phyloP scores from a whole-genome alignment of 2,888 invertebrate species.

The Polyommatus icarus region DNA sequence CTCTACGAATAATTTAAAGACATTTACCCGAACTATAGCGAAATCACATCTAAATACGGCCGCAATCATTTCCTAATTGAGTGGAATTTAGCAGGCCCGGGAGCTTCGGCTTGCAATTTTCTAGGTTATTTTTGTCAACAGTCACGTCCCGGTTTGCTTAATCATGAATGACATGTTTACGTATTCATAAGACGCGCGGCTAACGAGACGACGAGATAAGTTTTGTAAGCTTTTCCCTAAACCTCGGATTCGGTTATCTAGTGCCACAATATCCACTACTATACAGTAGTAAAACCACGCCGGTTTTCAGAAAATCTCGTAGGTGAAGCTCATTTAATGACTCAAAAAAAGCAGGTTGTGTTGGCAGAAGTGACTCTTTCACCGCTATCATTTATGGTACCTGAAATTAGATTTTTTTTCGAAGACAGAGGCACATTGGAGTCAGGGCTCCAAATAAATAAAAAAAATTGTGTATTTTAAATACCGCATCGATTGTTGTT shows the following conservation, averaged over 20 bases:
- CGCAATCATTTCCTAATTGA: constrained; percentile 18
- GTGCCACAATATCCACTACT: constrained; percentile 45
- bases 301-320: too few species aligned
- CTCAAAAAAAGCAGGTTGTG: too few species aligned
- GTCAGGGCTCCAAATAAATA: too few species aligned
- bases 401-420: too few species aligned
- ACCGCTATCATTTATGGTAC: too few species aligned
- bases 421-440: too few species aligned
- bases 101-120: constrained; percentile 36
- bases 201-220: constrained; percentile 77
- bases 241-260: constrained; percentile 70
- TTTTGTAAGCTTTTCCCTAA: constrained; percentile 71
- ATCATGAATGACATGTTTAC: constrained; percentile 75
- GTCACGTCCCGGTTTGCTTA: constrained; percentile 68
- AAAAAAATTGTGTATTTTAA: too few species aligned
- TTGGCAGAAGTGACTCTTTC: too few species aligned
- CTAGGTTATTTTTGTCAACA: constrained; percentile 62
- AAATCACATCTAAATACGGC: neutral
- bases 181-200: constrained; percentile 72
- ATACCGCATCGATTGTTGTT: too few species aligned
- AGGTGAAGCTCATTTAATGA: too few species aligned
- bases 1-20: neutral
- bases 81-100: constrained; percentile 30
- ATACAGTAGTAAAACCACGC: too few species aligned
- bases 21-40: neutral